Percentiles rank a stretch among this genome's conserved stretches.
These are phyloP conservation scores for Scrobipalpa atriplicella DNA, from an alignment of 2,888 invertebrate species.

Conservation along the genomic window DNA sequence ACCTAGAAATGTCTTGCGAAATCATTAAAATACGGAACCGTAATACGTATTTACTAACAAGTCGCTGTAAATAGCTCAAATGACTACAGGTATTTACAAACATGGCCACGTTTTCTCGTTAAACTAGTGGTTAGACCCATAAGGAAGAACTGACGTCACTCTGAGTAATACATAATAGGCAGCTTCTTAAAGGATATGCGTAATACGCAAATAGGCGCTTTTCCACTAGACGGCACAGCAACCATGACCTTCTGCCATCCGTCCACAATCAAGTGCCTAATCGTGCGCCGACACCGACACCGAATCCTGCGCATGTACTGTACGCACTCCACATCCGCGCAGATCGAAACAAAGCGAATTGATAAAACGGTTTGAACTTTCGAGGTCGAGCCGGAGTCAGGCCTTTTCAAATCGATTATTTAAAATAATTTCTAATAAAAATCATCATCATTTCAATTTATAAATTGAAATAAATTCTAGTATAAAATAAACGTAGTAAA, in stretches of 20 bases:
- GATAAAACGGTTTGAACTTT: constrained; percentile 36
- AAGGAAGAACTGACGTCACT: background rate
- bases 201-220: background rate
- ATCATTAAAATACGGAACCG: too few species aligned
- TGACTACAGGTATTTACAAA: background rate
- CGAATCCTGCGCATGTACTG: background rate
- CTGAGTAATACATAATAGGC: background rate
- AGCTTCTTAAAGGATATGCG: too few species aligned
- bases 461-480: too few species aligned
- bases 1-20: too few species aligned
- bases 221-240: too few species aligned
- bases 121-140: background rate
- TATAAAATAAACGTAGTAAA: too few species aligned
- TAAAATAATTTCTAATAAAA: background rate
- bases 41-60: too few species aligned
- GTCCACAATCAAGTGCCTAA: background rate
- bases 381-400: constrained; percentile 28
- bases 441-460: too few species aligned
- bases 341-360: constrained; percentile 21
- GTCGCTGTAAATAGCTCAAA: background rate
- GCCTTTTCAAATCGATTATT: background rate
- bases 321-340: background rate
- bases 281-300: background rate
- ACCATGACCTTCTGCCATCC: constrained; percentile 13
- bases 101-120: background rate